Evolutionary conservation across 2,797 vertebrate species (phyloP), one percentile per base, ranked within the genome.

Genomic region (Hybognathus amarus): DNA sequence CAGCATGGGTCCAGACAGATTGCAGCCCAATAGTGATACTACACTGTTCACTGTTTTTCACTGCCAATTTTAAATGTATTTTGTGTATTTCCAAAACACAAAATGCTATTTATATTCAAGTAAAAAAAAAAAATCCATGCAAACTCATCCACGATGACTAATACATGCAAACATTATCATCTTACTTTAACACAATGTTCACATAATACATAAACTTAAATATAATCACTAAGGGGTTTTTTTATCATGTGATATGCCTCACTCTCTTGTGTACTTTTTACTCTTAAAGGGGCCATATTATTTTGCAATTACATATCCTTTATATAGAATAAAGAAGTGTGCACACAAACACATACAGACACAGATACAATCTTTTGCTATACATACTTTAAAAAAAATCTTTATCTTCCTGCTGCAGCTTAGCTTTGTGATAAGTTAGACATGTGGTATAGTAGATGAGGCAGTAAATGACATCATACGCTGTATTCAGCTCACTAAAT

Each of bases 321-420:
- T 18, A 40, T 64, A 30, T 42, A 61, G n/a, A 68, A 63, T 63
- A 59, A 73, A 82, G 30, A 82, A 61, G 27, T 9, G 7, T 56
- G 10, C 33, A 56, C 33, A 24, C 40, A 71, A 30, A 40, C 36
- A 59, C 18, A 10, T 13, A 47, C 40, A 36, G 3, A 36, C 30
- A 50, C 30, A 64, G 52, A 61, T 24, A 52, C 27, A 73, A 50
- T 74, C 70, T 74, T 50, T 30, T n/a, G 50, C 22, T 61, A 38
- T 54, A 40, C 64, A 74, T 47, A 38, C 47, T 18, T 5, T 78
- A 45, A 47, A 47, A 5, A 77, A 30, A 64, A 82, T 75, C 70
- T 54, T 74, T 82, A 82, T 82, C 80, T 82, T 40, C 30, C 24
- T 40, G 33, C 17, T 66, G 70, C 70, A 82, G 70, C 70, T 66